A percentile compares a stretch with the other conserved stretches of the same genome.
These are phyloP conservation scores for Chiloscyllium plagiosum DNA, from an alignment of 2,113 vertebrate species.

Conservation along the genomic window DNA sequence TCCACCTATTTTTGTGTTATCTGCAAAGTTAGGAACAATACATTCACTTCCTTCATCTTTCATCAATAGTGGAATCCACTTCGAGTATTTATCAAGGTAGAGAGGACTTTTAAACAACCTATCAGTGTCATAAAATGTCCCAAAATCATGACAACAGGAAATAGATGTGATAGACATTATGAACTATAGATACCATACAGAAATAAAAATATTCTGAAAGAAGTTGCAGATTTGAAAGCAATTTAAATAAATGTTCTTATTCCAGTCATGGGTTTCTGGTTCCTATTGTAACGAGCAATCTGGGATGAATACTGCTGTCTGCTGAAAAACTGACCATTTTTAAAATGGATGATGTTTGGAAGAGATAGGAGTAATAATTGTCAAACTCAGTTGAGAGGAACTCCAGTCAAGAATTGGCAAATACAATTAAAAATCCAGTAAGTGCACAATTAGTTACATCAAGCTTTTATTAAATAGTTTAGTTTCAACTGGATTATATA, in stretches of 20 bases:
- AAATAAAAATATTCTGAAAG: background rate
- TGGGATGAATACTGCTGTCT: background rate
- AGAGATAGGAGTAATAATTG: background rate
- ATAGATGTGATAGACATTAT: background rate
- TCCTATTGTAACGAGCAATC: background rate
- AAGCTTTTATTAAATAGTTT: background rate
- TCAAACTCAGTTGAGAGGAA: background rate
- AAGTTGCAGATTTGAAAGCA: background rate
- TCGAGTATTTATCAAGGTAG: too few species aligned
- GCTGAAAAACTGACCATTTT: background rate
- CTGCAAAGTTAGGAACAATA: too few species aligned
- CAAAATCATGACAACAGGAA: background rate
- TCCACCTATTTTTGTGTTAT: too few species aligned
- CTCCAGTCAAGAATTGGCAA: background rate
- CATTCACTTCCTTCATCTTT: too few species aligned
- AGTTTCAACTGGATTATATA: background rate
- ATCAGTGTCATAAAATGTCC: background rate
- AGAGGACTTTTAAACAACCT: too few species aligned
- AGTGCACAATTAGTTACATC: background rate
- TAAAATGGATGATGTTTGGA: background rate
- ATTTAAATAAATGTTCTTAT: background rate
- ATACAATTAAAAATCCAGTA: background rate
- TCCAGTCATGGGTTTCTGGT: background rate
- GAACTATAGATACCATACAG: background rate
- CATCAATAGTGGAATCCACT: too few species aligned